Percentiles rank a stretch among this genome's conserved stretches.
These are phyloP conservation scores for Vanessa atalanta DNA, from an alignment of 1,140 invertebrate species.

Conservation along the genomic window DNA sequence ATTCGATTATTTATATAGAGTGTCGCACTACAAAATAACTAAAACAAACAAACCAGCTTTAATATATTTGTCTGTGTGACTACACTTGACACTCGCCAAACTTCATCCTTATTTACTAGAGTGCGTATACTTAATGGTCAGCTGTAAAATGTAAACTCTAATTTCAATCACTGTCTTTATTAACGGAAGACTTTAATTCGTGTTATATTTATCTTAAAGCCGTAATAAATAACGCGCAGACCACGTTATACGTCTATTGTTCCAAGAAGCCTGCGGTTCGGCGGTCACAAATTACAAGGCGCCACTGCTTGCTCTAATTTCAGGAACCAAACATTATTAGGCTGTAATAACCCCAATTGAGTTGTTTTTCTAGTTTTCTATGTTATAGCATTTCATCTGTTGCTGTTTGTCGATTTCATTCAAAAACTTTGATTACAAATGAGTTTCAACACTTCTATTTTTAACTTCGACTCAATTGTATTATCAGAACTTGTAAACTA, in stretches of 20 bases:
- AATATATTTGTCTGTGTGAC: too few relatives aligned
- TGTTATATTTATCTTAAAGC: neutral
- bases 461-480: too few relatives aligned
- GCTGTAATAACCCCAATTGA: slow-evolving; percentile 61
- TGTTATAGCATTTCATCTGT: slow-evolving; percentile 8
- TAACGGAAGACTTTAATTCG: neutral
- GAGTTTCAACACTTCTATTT: too few relatives aligned
- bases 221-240: neutral
- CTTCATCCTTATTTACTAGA: too few relatives aligned
- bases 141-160: too few relatives aligned
- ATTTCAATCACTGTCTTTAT: too few relatives aligned
- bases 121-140: too few relatives aligned
- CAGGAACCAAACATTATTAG: slow-evolving; percentile 72
- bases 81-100: too few relatives aligned
- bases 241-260: slow-evolving; percentile 3
- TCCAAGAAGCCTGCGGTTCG: slow-evolving; percentile 41
- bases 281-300: slow-evolving; percentile 70
- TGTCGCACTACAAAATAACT: too few relatives aligned
- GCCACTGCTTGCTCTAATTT: slow-evolving; percentile 60
- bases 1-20: too few relatives aligned
- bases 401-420: neutral
- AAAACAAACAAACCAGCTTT: too few relatives aligned
- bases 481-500: too few relatives aligned
- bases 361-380: slow-evolving; percentile 35
- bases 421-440: neutral